Evolutionary conservation across 2,888 invertebrate species (phyloP), one percentile per base, ranked within the genome.

Genomic region (Pyralis farinalis): DNA sequence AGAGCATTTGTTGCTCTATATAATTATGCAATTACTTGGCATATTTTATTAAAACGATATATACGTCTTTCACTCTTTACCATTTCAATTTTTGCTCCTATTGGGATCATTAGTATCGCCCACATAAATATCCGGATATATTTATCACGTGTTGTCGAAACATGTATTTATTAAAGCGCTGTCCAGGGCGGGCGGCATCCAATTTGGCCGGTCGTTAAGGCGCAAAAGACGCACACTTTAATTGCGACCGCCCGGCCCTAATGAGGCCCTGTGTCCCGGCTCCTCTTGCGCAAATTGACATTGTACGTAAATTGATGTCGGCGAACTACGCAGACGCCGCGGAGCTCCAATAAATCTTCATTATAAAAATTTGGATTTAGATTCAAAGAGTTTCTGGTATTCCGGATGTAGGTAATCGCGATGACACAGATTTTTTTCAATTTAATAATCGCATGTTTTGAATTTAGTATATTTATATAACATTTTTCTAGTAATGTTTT

Each of bases 171-270:
- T 78, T 69, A 72, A 73, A 74, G 72, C 70, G 71, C 66, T 72
- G 83, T 78, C 77, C 79, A 73, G 75, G 63, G 71, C 69, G 71
- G 73, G 57, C 63, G 71, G 63, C 63, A 66, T 79, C 80, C 84
- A 85, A 86, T 87, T 88, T 82, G 74, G 77, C 58, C 63, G 78
- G 83, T 87, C 85, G 85, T 88, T 88, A 86, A 74, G 65, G 79
- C 76, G 80, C 79, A 84, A 85, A 85, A 87, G 85, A 87, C 84
- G 82, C 76, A 66, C 76, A 71, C 68, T 82, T 84, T 87, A 86
- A 87, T 86, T 86, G 86, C 84, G 74, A 77, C 82, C 81, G 81
- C 78, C 70, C 75, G 76, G 73, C 77, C 71, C 83, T 86, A 86
- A 87, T 85, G 86, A 86, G 85, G 73, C 76, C 64, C 74, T 71